Percentiles rank a stretch among this genome's conserved stretches.
Evolutionary conservation across 2,797 vertebrate species (phyloP).

Genomic region (Pseudopleuronectes americanus): DNA sequence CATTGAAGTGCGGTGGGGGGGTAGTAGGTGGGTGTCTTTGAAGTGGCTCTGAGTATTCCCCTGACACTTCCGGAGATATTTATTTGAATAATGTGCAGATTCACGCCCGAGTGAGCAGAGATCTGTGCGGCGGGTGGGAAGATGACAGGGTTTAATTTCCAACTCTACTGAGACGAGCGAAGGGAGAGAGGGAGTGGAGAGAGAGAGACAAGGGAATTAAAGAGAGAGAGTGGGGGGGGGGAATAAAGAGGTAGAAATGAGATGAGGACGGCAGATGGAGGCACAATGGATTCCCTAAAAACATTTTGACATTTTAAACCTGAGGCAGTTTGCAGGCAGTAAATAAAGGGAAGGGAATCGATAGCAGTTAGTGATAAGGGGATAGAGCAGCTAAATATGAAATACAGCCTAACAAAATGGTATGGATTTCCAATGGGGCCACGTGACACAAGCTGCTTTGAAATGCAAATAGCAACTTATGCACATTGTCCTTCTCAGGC

Average conservation of each 20-base stretch:
- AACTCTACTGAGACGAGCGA: constrained; percentile 60
- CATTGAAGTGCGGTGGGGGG: constrained; percentile 58
- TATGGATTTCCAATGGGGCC: constrained; percentile 88
- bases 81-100: constrained; percentile 84
- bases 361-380: constrained; percentile 86
- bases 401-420: constrained; percentile 86
- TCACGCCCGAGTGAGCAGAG: constrained; percentile 78
- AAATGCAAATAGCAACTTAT: constrained; percentile 89
- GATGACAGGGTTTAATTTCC: constrained; percentile 82
- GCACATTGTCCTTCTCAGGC: constrained; percentile 85
- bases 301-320: constrained; percentile 87
- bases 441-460: constrained; percentile 85
- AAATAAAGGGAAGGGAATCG: constrained; percentile 85
- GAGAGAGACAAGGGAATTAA: constrained; percentile 66
- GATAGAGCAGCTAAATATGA: constrained; percentile 86
- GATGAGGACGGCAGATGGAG: constrained; percentile 66
- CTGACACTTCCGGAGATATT: constrained; percentile 74
- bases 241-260: constrained; percentile 57
- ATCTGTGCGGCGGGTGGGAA: constrained; percentile 74
- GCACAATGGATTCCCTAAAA: constrained; percentile 79
- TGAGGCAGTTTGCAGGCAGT: constrained; percentile 82
- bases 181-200: constrained; percentile 49
- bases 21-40: constrained; percentile 68
- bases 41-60: constrained; percentile 82
- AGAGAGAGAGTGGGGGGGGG: constrained; percentile 41